Percentiles rank a stretch among this genome's conserved stretches.
phyloP scores from a whole-genome alignment of 2,888 invertebrate species.

The Drosophila ustulata region DNA sequence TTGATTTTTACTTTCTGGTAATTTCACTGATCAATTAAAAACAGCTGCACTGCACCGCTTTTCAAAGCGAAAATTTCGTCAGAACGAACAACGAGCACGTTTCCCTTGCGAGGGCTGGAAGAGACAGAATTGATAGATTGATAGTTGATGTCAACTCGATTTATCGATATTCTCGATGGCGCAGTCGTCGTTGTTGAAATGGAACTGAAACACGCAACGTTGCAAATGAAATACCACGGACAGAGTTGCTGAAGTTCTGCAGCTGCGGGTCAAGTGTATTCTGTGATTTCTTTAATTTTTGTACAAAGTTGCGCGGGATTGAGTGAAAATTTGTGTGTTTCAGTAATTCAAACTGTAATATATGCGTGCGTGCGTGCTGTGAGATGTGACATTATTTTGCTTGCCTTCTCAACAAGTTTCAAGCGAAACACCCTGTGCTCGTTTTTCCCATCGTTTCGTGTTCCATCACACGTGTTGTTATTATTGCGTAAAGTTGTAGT shows the following conservation, averaged over 20 bases:
- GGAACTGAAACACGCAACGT: constrained; percentile 47
- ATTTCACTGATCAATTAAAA: constrained; percentile 46
- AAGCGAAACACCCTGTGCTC: constrained; percentile 46
- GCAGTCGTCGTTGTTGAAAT: constrained; percentile 6
- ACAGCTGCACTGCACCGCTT: constrained; percentile 56
- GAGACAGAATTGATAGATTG: constrained; percentile 28
- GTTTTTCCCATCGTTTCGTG: constrained; percentile 52
- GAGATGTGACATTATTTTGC: constrained; percentile 22
- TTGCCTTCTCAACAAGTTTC: constrained; percentile 23
- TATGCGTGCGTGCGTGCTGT: constrained; percentile 2
- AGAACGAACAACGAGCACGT: constrained; percentile 70
- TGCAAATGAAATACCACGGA: constrained; percentile 18
- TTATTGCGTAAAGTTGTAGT: constrained; percentile 71
- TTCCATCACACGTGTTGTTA: constrained; percentile 73
- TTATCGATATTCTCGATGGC: not conserved
- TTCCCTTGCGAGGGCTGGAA: constrained; percentile 66
- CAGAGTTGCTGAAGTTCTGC: constrained; percentile 42
- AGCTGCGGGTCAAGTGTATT: constrained; percentile 14
- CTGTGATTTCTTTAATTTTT: constrained; percentile 30
- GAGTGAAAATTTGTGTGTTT: constrained; percentile 41
- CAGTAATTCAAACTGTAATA: constrained; percentile 32
- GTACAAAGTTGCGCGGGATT: constrained; percentile 19
- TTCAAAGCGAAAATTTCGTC: constrained; percentile 68
- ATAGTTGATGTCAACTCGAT: not conserved
- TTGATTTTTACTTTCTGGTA: constrained; percentile 42